phyloP scores from a whole-genome alignment of 2,888 invertebrate species.

The Morpho helenor region DNA sequence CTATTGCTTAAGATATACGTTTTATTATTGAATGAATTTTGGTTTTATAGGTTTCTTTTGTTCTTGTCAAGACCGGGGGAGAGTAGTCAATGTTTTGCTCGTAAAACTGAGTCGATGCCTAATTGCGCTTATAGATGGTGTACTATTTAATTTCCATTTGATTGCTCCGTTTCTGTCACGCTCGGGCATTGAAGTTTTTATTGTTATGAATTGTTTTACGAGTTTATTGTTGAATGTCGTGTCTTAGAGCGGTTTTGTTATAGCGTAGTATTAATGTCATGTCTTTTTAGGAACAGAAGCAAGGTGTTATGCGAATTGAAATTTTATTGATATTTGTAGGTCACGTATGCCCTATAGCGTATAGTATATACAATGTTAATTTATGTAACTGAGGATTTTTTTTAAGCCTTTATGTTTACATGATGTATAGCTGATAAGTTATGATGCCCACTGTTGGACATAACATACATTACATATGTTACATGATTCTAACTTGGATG shows the following conservation, averaged over 20 bases:
- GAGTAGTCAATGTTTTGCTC: constrained; percentile 62
- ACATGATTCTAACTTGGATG: no score
- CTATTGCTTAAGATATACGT: constrained; percentile 24
- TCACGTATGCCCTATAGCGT: no score
- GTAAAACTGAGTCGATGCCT: constrained; percentile 59
- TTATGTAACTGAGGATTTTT: no score
- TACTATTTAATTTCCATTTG: constrained; percentile 68
- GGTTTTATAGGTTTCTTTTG: background rate
- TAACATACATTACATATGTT: no score
- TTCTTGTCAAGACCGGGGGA: constrained; percentile 28
- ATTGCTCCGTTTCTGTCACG: constrained; percentile 53
- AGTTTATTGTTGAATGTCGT: constrained; percentile 14
- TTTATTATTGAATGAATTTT: constrained; percentile 16
- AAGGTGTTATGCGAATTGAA: no score
- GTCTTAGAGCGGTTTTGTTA: constrained; percentile 12
- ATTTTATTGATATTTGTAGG: no score
- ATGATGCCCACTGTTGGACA: no score
- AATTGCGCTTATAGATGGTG: constrained; percentile 62
- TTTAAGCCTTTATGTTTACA: no score
- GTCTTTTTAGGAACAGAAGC: background rate
- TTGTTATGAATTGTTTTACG: constrained; percentile 68
- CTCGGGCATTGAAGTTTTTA: constrained; percentile 62
- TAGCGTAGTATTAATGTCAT: constrained; percentile 8
- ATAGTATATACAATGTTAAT: no score
- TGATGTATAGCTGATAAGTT: no score